phyloP scores from a whole-genome alignment of 2,113 vertebrate species.

The Amphiprion ocellaris region DNA sequence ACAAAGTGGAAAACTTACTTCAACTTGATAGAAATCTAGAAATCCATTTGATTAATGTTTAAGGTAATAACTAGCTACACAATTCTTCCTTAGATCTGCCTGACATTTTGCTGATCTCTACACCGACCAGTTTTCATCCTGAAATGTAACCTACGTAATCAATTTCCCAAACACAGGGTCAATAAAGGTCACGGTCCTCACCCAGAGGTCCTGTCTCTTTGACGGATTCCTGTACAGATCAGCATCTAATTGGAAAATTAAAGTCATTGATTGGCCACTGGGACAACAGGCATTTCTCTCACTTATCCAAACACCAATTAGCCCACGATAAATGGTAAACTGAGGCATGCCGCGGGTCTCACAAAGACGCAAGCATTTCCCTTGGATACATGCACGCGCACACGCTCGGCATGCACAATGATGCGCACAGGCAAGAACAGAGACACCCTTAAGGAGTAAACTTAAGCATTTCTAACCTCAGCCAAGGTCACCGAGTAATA shows the following conservation, averaged over 20 bases:
- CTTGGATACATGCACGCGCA: background rate
- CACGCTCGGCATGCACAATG: background rate
- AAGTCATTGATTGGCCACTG: slow-evolving; percentile 67
- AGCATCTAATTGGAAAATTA: slow-evolving; percentile 78
- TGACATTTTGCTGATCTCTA: slow-evolving; percentile 25
- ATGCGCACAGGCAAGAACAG: slow-evolving; percentile 12
- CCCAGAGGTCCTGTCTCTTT: slow-evolving; percentile 32
- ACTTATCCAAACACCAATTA: slow-evolving; percentile 73
- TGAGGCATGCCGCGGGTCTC: slow-evolving; percentile 7
- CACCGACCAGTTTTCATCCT: slow-evolving; percentile 20
- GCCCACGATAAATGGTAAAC: slow-evolving; percentile 61
- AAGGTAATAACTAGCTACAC: background rate
- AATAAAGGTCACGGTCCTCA: slow-evolving; percentile 56
- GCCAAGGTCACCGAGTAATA: slow-evolving; percentile 72
- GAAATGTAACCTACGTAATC: slow-evolving; percentile 33
- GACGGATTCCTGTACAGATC: slow-evolving; percentile 61
- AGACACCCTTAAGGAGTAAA: slow-evolving; percentile 45
- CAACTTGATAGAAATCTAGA: background rate
- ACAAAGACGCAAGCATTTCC: background rate
- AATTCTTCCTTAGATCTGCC: slow-evolving; percentile 16
- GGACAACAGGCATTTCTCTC: slow-evolving; percentile 60
- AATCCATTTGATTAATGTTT: background rate
- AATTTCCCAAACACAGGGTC: slow-evolving; percentile 58
- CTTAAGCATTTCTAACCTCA: slow-evolving; percentile 49
- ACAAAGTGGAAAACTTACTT: background rate